These are phyloP conservation scores for Lutjanus campechanus DNA, from an alignment of 2,797 vertebrate genomes.

Conservation along the genomic window DNA sequence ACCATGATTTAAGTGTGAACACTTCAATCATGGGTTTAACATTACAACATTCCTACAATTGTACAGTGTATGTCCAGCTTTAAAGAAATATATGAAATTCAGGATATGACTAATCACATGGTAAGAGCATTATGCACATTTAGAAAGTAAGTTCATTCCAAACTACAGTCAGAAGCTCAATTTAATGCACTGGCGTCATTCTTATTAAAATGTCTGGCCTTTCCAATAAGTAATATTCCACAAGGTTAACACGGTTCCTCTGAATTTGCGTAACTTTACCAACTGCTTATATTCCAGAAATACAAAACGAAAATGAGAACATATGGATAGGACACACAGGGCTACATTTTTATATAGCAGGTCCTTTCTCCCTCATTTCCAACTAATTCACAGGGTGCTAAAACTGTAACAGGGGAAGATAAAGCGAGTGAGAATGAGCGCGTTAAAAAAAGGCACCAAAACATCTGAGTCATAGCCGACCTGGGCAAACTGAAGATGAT, in stretches of 20 bases:
- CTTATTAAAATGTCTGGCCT: slow-evolving; percentile 41
- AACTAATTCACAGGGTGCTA: slow-evolving; percentile 66
- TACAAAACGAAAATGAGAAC: slow-evolving; percentile 60
- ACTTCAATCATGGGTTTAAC: no score
- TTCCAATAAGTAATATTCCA: slow-evolving; percentile 52
- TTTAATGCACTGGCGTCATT: slow-evolving; percentile 35
- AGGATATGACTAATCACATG: slow-evolving; percentile 1
- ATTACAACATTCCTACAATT: no score
- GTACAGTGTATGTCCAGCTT: neutral
- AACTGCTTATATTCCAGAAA: slow-evolving; percentile 61
- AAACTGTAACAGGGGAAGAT: slow-evolving; percentile 55
- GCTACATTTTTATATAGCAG: slow-evolving; percentile 43
- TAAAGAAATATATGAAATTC: slow-evolving; percentile 5
- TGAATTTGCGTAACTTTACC: slow-evolving; percentile 62
- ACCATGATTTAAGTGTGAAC: no score
- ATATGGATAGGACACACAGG: slow-evolving; percentile 29
- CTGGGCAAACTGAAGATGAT: slow-evolving; percentile 45
- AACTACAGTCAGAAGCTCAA: slow-evolving; percentile 38
- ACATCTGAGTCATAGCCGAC: slow-evolving; percentile 64
- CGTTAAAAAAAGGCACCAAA: slow-evolving; percentile 37
- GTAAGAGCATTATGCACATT: slow-evolving; percentile 23
- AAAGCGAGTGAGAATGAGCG: slow-evolving; percentile 32
- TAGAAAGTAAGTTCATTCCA: slow-evolving; percentile 32
- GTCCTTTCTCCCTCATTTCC: slow-evolving; percentile 52
- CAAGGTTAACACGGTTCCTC: slow-evolving; percentile 56